Conservation (phyloP, 2,797 vertebrate genomes). For the Miichthys miiuy region DNA sequence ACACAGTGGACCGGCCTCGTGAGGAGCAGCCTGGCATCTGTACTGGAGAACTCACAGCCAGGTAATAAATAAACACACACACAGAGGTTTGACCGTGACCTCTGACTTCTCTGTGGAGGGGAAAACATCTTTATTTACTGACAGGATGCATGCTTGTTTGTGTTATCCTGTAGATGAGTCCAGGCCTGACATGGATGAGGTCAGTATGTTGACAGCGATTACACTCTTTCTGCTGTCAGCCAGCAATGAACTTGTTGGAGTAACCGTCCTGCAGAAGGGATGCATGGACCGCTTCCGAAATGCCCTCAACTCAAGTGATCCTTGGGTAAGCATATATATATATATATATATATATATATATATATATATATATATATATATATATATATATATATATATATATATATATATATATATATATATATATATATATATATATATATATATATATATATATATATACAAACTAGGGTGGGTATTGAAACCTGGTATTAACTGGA, state of each 20-base stretch:
- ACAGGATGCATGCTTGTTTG: constrained; percentile 16
- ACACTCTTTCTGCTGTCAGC: constrained; percentile 96
- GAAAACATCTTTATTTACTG: not conserved
- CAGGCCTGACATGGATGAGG: constrained; percentile 90
- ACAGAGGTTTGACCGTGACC: not conserved
- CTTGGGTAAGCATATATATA: constrained; percentile 92
- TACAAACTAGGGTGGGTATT: not conserved
- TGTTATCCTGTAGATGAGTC: constrained; percentile 85
- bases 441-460: too few species aligned
- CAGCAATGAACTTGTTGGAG: constrained; percentile 92
- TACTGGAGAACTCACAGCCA: constrained; percentile 94
- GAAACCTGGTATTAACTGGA: not conserved
- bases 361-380: too few species aligned
- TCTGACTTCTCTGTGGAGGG: not conserved
- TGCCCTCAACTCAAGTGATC: constrained; percentile 93
- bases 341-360: too few species aligned
- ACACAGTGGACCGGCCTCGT: constrained; percentile 94
- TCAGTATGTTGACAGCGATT: constrained; percentile 95
- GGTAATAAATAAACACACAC: constrained; percentile 77
- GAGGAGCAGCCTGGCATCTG: constrained; percentile 94
- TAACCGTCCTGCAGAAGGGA: constrained; percentile 93
- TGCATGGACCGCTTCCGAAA: constrained; percentile 94
- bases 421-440: too few species aligned
- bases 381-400: too few species aligned
- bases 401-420: too few species aligned